Evolutionary conservation across 2,797 vertebrate genomes (phyloP).

Genomic region (Phoebastria nigripes): DNA sequence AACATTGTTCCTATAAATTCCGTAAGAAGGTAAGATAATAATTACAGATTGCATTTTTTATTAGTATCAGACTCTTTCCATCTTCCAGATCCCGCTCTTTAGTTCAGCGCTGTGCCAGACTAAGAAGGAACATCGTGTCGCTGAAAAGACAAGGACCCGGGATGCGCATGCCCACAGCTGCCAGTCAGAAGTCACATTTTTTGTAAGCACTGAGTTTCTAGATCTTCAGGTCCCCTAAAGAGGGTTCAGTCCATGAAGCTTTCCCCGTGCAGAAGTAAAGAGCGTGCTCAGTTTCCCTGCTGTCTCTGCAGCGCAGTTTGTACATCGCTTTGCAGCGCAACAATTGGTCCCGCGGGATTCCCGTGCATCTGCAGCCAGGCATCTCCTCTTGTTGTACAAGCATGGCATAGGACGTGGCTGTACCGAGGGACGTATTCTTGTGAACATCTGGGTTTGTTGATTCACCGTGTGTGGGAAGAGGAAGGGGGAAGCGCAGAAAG

Average conservation of each 20-base stretch:
- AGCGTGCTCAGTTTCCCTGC: background rate
- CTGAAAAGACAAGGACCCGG: background rate
- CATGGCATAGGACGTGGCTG: background rate
- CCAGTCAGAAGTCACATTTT: background rate
- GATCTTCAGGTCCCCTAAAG: background rate
- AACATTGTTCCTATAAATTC: background rate
- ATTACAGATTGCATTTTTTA: background rate
- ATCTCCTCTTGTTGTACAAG: background rate
- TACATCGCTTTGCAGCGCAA: background rate
- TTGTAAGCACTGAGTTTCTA: background rate
- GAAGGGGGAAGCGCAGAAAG: background rate
- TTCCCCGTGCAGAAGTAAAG: background rate
- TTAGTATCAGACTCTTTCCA: background rate
- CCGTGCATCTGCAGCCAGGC: background rate
- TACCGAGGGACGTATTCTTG: accelerated
- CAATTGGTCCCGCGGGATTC: background rate
- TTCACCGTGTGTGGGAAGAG: background rate
- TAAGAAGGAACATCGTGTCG: background rate
- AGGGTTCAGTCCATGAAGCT: background rate
- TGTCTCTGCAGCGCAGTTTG: background rate
- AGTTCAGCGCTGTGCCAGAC: background rate
- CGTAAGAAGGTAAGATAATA: background rate
- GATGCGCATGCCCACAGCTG: background rate
- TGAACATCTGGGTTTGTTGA: conserved; percentile 30
- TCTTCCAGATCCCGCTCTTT: background rate